A percentile compares a stretch with the other conserved stretches of the same genome.
Evolutionary conservation across 2,888 invertebrate species (phyloP).

Genomic region (Callyntrura guangdongensis): DNA sequence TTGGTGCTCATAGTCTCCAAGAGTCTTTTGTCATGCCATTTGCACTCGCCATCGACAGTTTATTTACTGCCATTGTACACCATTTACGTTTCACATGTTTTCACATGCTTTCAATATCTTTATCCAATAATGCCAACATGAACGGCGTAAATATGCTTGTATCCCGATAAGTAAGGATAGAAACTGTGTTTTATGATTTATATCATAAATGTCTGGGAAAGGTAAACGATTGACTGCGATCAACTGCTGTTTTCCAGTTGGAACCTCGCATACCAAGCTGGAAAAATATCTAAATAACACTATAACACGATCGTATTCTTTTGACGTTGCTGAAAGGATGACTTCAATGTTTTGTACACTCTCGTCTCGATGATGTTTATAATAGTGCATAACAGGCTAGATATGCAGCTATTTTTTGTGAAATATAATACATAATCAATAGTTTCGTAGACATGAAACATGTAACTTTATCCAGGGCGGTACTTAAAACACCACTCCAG

Average conservation of each 20-base stretch:
- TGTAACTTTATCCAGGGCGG: too few species aligned
- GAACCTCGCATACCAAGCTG: background rate
- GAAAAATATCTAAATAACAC: background rate
- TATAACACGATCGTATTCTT: background rate
- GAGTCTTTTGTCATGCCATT: constrained; percentile 5
- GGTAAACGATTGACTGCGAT: constrained; percentile 54
- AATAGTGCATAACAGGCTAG: too few species aligned
- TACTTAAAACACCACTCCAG: too few species aligned
- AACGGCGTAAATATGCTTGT: background rate
- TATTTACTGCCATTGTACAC: background rate
- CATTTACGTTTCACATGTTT: background rate
- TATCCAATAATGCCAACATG: too few species aligned
- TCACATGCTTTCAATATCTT: background rate
- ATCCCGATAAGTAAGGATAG: background rate
- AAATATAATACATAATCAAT: too few species aligned
- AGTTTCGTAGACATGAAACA: too few species aligned
- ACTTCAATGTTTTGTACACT: too few species aligned
- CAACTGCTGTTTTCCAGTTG: constrained; percentile 26
- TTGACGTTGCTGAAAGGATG: background rate
- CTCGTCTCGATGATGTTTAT: too few species aligned
- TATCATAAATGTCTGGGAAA: constrained; percentile 50
- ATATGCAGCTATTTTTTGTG: background rate
- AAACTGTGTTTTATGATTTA: constrained; percentile 52
- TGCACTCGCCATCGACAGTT: background rate
- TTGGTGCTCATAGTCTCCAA: background rate